Evolutionary conservation across 1,140 invertebrate genomes (phyloP), one percentile per base, ranked within the genome.

Genomic region (Philopotamus ludificatus): DNA sequence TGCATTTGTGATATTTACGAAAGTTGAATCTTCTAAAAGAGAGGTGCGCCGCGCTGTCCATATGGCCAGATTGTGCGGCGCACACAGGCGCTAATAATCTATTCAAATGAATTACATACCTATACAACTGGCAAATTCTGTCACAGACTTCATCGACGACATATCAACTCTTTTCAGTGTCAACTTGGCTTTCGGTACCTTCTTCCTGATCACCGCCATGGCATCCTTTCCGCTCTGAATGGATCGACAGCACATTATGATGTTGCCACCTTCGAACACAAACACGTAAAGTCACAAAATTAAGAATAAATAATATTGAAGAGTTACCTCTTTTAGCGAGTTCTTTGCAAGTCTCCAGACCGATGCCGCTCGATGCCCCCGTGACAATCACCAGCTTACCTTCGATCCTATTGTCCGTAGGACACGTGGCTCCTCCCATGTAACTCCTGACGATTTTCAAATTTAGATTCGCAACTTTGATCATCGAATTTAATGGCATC

Each of bases 331-430:
- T 75, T 49, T 50, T 67, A 12, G 76, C 78, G 26, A 87, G 74
- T 71, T 82, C 77, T 66, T 80, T 77, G 8, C 79, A 82, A 25
- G 81, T 81, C 74, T 84, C 77, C 65, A 79, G 79, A 26, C 85
- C 85, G 59, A 87, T 84, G 23, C 85, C 85, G 51, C 78, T 74
- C 2, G 80, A 78, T 21, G 82, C 83, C 58, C 86, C 86, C n/a
- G 86, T 87, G n/a, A 87, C 81, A 25, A 87, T 73, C 1, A 83
- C 83, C 63, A 80, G 75, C 75, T 83, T 82, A 39, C 81, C 82
- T 66, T 81, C 75, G 25, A 83, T 77, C 62, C 72, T 63, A 25
- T 73, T 68, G 9, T 73, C 51, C 28, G 69, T 77, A 15, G 75
- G 75, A 64, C 77, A 81, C 9, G 70, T 68, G 22, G 71, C 71